phyloP scores from a whole-genome alignment of 2,113 vertebrate species.

The Anolis carolinensis region DNA sequence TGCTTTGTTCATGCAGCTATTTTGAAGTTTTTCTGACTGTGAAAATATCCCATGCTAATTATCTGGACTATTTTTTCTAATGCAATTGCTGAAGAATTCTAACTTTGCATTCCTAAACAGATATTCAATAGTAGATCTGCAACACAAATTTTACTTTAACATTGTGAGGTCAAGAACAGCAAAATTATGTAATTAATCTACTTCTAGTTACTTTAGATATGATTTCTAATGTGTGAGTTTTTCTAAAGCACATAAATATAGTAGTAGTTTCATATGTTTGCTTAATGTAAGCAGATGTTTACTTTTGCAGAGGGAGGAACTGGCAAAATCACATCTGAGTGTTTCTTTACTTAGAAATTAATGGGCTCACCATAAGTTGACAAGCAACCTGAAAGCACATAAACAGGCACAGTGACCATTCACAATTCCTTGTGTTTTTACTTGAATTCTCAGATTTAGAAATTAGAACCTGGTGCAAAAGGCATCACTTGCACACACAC shows the following conservation, averaged over 20 bases:
- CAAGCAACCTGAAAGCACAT: no score
- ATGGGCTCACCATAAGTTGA: no score
- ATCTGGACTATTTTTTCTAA: background rate
- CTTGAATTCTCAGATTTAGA: no score
- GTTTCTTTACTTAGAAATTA: no score
- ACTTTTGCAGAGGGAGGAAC: background rate
- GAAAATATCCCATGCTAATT: background rate
- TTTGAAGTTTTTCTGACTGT: background rate
- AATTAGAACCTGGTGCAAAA: no score
- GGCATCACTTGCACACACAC: no score
- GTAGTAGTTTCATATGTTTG: background rate
- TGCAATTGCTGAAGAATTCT: background rate
- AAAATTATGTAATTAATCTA: background rate
- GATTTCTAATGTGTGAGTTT: background rate
- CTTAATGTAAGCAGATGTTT: background rate
- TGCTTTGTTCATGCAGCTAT: background rate
- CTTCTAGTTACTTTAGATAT: background rate
- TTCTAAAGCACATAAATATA: background rate
- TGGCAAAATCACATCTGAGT: no score
- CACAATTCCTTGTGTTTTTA: background rate
- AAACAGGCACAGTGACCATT: background rate
- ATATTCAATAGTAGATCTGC: background rate
- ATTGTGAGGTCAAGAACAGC: background rate
- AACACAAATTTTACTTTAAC: background rate
- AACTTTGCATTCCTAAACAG: background rate